Evolutionary conservation across 1,140 invertebrate species (phyloP), one percentile per base, ranked within the genome.

Genomic region (Acromyrmex echinatior): DNA sequence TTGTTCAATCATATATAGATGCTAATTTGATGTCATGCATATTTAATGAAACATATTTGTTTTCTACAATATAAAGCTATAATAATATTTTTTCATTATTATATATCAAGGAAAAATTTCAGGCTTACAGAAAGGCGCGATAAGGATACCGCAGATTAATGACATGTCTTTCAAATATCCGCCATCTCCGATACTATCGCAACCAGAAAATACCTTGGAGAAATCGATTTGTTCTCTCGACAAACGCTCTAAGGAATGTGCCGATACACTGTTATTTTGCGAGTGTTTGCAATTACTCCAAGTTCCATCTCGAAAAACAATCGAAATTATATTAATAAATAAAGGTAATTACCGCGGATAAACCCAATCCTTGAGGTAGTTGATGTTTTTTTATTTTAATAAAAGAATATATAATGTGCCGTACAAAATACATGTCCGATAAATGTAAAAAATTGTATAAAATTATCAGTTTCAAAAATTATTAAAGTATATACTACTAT

Each of bases 161-260:
- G 66, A 65, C 25, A 90, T 94, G 86, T 91, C 92, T 9, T 94
- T 94, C 60, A 92, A 93, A n/a, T 94, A 94, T 88, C 93, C 92
- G 0, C 74, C 92, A 28, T 94, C 92, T 3, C 93, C 93, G 16
- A 88, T 94, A 76, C 71, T 94, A 21, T 93, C 92, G 1, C 92
- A 93, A 77, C 85, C 91, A 18, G 91, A 93, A 70, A 87, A 90
- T 16, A 82, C 60, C 9, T 31, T 82, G 3, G 71, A 92, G 14
- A 86, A 93, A 7, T 74, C 74, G 9, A 31, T 93, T 62, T 94
- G 93, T 31, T 81, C 88, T 4, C 35, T 93, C 1, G 92, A 93
- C 2, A 65, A 63, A 74, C 87, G 88, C 35, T 91, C 92, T 9
- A 84, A 56, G 3, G 62, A 79, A 18, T 94, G 93, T 39, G 9